Percentiles rank a stretch among this genome's conserved stretches.
Conservation (phyloP, 2,113 vertebrate genomes). For the Cephalophus harveyi region DNA sequence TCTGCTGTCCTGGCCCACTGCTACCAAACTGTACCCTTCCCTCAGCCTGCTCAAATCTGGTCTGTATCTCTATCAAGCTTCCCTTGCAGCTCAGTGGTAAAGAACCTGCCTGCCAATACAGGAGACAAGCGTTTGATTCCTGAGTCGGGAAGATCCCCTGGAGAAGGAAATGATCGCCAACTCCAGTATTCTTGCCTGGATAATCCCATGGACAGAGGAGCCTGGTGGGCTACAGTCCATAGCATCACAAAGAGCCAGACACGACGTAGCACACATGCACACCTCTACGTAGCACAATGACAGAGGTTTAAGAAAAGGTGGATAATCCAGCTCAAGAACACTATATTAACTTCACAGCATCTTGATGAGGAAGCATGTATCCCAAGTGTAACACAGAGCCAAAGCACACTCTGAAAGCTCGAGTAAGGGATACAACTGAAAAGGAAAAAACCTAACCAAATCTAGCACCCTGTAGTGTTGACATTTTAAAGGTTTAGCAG, state of each 20-base stretch:
- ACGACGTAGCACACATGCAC: rapidly evolving
- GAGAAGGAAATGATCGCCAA: neutral
- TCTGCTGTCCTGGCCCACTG: neutral
- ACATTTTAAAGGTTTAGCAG: neutral
- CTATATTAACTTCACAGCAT: neutral
- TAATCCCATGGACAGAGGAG: neutral
- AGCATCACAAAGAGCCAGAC: neutral
- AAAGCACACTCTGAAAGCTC: neutral
- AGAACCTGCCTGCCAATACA: neutral
- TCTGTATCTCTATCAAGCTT: neutral
- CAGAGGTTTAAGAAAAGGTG: neutral
- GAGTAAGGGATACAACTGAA: neutral
- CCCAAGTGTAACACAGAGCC: neutral
- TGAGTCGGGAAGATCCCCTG: neutral
- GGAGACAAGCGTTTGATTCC: neutral
- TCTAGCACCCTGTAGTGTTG: neutral
- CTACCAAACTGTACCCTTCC: neutral
- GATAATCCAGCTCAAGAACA: neutral
- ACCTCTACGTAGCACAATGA: neutral
- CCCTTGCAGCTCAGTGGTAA: neutral
- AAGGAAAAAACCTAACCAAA: neutral
- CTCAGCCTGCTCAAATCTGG: neutral
- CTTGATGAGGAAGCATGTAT: neutral
- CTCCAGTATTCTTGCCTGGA: neutral
- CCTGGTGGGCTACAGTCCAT: neutral